Percentiles rank a stretch among this genome's conserved stretches.
Conservation (phyloP, 2,113 vertebrate genomes). For the Sphaerodactylus townsendi region DNA sequence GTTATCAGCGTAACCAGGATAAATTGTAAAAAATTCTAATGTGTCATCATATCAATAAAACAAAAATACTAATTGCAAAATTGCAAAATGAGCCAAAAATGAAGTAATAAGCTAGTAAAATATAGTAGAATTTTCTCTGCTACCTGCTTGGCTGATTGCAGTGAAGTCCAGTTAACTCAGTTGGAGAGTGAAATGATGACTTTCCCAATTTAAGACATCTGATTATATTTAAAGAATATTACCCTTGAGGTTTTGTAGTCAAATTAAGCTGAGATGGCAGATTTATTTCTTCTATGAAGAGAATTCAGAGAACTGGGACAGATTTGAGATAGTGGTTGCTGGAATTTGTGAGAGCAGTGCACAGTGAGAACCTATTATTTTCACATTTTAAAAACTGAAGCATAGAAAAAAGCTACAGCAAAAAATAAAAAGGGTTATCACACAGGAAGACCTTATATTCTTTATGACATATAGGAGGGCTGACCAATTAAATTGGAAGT, state of each 20-base stretch:
- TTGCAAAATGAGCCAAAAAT: too few relatives aligned
- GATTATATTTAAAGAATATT: background rate
- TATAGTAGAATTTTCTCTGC: background rate
- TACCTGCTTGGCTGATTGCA: background rate
- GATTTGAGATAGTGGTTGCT: background rate
- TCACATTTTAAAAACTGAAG: background rate
- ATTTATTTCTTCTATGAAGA: background rate
- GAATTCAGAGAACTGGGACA: constrained; percentile 5
- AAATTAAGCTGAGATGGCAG: constrained; percentile 3
- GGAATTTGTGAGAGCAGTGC: background rate
- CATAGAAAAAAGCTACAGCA: background rate
- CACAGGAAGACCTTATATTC: background rate
- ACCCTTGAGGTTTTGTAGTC: background rate
- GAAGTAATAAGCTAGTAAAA: too few relatives aligned
- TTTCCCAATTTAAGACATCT: background rate
- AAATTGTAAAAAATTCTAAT: too few relatives aligned
- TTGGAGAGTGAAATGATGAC: background rate
- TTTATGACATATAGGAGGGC: background rate
- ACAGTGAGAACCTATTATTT: background rate
- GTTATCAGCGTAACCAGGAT: too few relatives aligned
- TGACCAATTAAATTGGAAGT: background rate
- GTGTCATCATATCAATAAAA: too few relatives aligned
- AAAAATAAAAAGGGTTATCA: background rate
- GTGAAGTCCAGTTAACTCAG: background rate
- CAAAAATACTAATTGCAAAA: too few relatives aligned